Base-by-base conservation (phyloP, 2,797 vertebrate genomes). In the Melanotaenia maccullochi region DNA sequence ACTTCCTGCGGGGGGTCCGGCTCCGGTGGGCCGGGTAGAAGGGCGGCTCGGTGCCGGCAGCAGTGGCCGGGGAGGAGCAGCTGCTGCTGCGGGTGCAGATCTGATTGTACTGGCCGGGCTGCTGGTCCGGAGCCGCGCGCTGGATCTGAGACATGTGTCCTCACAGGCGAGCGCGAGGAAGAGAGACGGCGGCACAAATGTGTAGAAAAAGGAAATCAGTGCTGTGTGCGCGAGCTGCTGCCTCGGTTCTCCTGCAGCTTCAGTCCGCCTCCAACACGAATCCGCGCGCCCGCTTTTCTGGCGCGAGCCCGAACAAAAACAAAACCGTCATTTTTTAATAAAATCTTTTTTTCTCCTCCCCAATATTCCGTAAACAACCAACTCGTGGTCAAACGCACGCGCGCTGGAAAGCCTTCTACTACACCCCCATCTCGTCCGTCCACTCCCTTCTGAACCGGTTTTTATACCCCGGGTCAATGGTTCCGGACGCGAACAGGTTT, bases 81-180 rank as follows among this genome's bases (percentile, higher is more conserved):
- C 73, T 71, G 69, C 65, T 65, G 93, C 94, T 95, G 82, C 95
- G 95, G 65, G 96, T 97, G 92, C 96, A 96, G 92, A 97, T 96
- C 94, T 97, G 95, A 85, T 96, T 95, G 90, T 97, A 97, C 87
- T 96, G 95, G 84, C 94, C 95, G 90, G 93, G 94, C 83, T 81
- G 94, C 84, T 81, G 76, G 56, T 85, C 76, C 80, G 64, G 74
- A 62, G 93, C 93, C 82, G 93, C 92, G 85, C 94, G 95, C 93
- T 94, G 96, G 95, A 96, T 95, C 90, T 94, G 93, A 91, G 68
- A 83, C 87, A 89, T 89, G 73, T 44, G 79, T 74, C 74, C 76
- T 59, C 64, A 14, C 74, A 78, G 76, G 71, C 67, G 68, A 60
- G 74, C 64, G 9, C 40, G 22, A 65, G 54, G 32, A 38, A 24